Evolutionary conservation across 1,140 invertebrate genomes (phyloP).

Genomic region (Apolygus lucorum): DNA sequence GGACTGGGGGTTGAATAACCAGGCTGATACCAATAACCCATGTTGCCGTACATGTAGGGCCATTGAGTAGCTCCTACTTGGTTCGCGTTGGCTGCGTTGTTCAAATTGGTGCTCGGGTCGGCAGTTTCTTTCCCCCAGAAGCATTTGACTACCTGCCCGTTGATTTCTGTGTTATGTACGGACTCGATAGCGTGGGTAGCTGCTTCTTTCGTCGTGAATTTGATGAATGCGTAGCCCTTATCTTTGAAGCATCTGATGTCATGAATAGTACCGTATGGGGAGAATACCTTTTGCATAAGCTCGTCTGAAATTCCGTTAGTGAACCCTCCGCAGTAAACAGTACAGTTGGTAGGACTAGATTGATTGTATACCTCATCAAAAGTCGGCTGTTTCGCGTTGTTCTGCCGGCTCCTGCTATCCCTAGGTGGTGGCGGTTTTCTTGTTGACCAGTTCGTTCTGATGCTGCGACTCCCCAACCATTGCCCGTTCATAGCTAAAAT

Average conservation of each 20-base stretch:
- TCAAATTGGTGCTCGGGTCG: constrained; percentile 47
- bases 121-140: constrained; percentile 97
- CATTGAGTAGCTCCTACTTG: constrained; percentile 48
- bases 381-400: constrained; percentile 48
- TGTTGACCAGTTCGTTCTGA: constrained; percentile 99
- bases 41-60: constrained; percentile 57
- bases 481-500: constrained; percentile 98
- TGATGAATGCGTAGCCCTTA: constrained; percentile 98
- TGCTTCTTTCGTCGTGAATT: constrained; percentile 93
- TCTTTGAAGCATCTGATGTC: constrained; percentile 98
- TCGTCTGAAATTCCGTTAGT: constrained; percentile 89
- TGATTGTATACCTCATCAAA: constrained; percentile 86
- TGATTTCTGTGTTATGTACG: constrained; percentile 93
- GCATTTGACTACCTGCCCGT: constrained; percentile 93
- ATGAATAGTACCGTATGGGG: constrained; percentile 87
- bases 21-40: constrained; percentile 68
- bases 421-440: constrained; percentile 81
- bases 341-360: constrained; percentile 96
- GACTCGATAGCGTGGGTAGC: constrained; percentile 95
- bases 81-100: constrained; percentile 46
- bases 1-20: constrained; percentile 43
- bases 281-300: constrained; percentile 90
- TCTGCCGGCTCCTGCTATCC: constrained; percentile 37
- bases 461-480: constrained; percentile 94
- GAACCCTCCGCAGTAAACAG: constrained; percentile 97